Conservation (phyloP, 1,140 invertebrate species). For the Heliconius hermathena region DNA sequence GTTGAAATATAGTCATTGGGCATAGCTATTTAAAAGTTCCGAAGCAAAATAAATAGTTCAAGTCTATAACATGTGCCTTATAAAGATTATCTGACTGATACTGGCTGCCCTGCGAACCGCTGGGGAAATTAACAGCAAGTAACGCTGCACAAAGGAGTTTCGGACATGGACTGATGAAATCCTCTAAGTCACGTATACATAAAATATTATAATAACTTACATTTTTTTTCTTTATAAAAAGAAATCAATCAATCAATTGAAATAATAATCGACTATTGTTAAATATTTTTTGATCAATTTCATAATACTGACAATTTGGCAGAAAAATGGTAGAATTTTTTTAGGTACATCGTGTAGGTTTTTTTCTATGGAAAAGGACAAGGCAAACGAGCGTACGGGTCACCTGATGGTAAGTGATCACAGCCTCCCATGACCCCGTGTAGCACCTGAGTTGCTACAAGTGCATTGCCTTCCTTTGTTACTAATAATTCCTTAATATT, state of each 20-base stretch:
- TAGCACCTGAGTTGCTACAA: no score
- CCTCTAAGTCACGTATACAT: not conserved
- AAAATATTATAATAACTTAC: not conserved
- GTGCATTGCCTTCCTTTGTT: no score
- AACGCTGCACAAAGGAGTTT: not conserved
- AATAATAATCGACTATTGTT: no score
- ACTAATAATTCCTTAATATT: no score
- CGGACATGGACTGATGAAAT: constrained; percentile 3
- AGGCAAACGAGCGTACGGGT: no score
- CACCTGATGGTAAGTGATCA: no score
- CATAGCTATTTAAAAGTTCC: not conserved
- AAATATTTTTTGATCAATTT: no score
- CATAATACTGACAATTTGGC: no score
- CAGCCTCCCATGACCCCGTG: no score
- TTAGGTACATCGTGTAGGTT: no score
- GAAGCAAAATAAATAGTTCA: not conserved
- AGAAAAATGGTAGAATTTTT: no score
- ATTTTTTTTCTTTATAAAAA: not conserved
- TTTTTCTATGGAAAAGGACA: no score
- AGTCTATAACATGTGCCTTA: constrained; percentile 1
- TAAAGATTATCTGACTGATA: constrained; percentile 24
- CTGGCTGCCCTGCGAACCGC: constrained; percentile 1
- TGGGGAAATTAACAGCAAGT: constrained; percentile 22
- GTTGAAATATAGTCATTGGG: not conserved
- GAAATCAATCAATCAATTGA: not conserved